These are phyloP conservation scores for Xiphorhynchus erythropygius DNA, from an alignment of 2,797 vertebrate species.

Conservation along the genomic window DNA sequence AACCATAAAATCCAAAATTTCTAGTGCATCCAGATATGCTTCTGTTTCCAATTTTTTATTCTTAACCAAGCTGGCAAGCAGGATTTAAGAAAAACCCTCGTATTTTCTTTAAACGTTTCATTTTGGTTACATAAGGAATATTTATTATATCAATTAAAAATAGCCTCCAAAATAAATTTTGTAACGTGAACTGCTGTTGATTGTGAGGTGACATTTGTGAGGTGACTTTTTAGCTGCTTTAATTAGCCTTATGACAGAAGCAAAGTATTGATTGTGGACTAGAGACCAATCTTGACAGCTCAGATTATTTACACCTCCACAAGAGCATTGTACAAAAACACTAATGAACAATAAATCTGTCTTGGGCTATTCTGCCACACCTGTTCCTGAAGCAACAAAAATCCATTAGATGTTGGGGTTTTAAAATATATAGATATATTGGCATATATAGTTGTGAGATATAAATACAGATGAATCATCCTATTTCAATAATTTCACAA, in stretches of 20 bases:
- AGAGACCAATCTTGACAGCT: conserved; percentile 81
- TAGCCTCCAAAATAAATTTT: conserved; percentile 79
- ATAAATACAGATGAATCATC: conserved; percentile 29
- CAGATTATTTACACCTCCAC: conserved; percentile 81
- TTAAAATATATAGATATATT: conserved; percentile 64
- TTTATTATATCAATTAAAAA: conserved; percentile 82
- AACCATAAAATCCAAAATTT: conserved; percentile 69
- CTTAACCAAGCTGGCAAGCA: conserved; percentile 61
- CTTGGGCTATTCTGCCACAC: conserved; percentile 76
- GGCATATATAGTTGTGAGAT: conserved; percentile 54
- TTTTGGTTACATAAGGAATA: conserved; percentile 73
- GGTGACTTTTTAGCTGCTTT: conserved; percentile 80
- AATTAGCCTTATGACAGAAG: conserved; percentile 85
- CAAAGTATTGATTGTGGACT: conserved; percentile 83
- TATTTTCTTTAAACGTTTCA: conserved; percentile 71
- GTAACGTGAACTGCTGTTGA: conserved; percentile 73
- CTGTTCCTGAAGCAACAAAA: conserved; percentile 80
- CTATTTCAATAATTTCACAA: conserved; percentile 19
- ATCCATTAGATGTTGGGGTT: conserved; percentile 77
- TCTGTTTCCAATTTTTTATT: conserved; percentile 69
- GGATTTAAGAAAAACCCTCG: conserved; percentile 54
- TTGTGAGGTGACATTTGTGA: conserved; percentile 78
- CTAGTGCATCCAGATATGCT: conserved; percentile 40
- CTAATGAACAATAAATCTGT: conserved; percentile 87
- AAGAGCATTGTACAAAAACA: conserved; percentile 81